Evolutionary conservation across 2,113 vertebrate species (phyloP).

Genomic region (Delphinus delphis): DNA sequence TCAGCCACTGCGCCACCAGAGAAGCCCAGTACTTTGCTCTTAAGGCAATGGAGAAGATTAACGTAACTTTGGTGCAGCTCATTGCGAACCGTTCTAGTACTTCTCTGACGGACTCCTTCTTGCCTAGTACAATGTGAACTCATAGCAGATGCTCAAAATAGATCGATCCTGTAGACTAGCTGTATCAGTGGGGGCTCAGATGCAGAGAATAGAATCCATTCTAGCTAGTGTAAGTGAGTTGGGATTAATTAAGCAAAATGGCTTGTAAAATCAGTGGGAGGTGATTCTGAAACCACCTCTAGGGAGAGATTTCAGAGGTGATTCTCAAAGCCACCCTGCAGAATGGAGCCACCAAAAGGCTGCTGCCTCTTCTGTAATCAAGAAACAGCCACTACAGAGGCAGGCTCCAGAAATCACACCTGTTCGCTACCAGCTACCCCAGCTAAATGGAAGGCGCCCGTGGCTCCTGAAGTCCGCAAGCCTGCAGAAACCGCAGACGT

Average conservation of each 20-base stretch:
- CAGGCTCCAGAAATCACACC: background rate
- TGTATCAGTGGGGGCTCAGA: background rate
- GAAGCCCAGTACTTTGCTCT: background rate
- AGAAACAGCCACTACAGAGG: background rate
- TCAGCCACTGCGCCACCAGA: too few relatives aligned
- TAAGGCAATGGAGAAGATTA: background rate
- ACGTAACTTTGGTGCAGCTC: background rate
- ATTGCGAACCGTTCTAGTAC: accelerated
- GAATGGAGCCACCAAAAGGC: background rate
- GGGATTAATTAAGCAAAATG: background rate
- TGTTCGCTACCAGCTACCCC: background rate
- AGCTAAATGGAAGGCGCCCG: too few relatives aligned
- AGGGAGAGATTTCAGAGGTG: background rate
- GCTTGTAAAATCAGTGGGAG: background rate
- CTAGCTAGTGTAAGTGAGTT: background rate
- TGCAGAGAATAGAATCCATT: background rate
- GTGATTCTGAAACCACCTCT: background rate
- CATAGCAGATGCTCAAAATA: background rate
- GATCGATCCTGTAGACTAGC: background rate
- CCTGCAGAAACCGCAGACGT: background rate
- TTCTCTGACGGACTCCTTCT: background rate
- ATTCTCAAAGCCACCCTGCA: background rate
- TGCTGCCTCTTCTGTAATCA: background rate
- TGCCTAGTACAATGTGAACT: background rate
- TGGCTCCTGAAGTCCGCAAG: background rate